These are phyloP conservation scores for Aleiodes alternator DNA, from an alignment of 2,888 invertebrate species.

Conservation along the genomic window DNA sequence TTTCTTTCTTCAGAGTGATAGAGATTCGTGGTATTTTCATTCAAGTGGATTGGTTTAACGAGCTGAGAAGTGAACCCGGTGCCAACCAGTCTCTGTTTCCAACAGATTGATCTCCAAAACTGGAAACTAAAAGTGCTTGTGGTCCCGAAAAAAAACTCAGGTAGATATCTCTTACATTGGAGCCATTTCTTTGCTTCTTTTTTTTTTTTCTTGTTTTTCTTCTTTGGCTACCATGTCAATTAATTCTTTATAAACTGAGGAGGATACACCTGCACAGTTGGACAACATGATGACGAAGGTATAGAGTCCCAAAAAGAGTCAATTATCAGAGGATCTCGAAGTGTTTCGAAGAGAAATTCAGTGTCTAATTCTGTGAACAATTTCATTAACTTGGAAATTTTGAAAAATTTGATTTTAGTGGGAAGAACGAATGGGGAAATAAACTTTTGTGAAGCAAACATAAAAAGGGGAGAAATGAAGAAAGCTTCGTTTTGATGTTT, in stretches of 20 bases:
- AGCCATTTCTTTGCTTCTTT: constrained; percentile 7
- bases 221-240: constrained; percentile 22
- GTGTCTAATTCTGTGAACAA: not conserved
- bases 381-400: not conserved
- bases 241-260: constrained; percentile 8
- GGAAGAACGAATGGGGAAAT: not conserved
- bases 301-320: not conserved
- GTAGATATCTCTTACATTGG: constrained; percentile 26
- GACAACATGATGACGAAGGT: constrained; percentile 11
- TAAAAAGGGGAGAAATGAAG: too few relatives aligned
- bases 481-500: too few relatives aligned
- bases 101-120: constrained; percentile 34
- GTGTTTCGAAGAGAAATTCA: constrained; percentile 9
- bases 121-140: constrained; percentile 22
- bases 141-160: constrained; percentile 21
- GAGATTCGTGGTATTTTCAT: constrained; percentile 25
- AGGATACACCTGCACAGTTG: constrained; percentile 1
- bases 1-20: not conserved
- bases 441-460: not conserved
- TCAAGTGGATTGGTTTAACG: constrained; percentile 31
- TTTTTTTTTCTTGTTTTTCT: too few relatives aligned
- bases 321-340: constrained; percentile 23
- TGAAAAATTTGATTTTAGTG: not conserved
- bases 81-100: constrained; percentile 17
- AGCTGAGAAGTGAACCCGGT: constrained; percentile 35